phyloP scores from a whole-genome alignment of 2,888 invertebrate genomes.

The Keiferia lycopersicella region DNA sequence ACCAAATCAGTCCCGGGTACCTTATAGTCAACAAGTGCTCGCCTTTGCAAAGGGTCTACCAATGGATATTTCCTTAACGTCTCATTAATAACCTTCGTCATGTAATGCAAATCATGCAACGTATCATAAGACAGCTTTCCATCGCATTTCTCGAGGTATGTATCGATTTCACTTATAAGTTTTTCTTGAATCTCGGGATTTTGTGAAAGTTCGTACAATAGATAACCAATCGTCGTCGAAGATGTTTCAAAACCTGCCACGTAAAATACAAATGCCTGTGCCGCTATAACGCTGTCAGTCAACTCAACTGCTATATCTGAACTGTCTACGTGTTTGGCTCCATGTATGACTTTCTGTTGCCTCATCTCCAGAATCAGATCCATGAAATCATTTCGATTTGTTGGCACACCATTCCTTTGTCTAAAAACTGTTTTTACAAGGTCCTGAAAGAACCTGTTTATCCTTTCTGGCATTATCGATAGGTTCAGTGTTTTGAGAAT shows the following conservation, averaged over 20 bases:
- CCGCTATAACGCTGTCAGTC: constrained; percentile 45
- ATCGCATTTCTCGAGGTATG: constrained; percentile 43
- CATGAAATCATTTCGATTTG: constrained; percentile 54
- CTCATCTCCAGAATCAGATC: constrained; percentile 53
- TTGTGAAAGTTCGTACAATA: constrained; percentile 54
- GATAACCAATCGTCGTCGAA: constrained; percentile 54
- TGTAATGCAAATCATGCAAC: constrained; percentile 53
- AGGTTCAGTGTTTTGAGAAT: constrained; percentile 45
- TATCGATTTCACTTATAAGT: constrained; percentile 52
- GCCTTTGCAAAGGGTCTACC: constrained; percentile 53
- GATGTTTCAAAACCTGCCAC: constrained; percentile 66
- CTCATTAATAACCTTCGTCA: constrained; percentile 62
- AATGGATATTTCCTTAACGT: constrained; percentile 69
- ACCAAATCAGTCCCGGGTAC: constrained; percentile 50
- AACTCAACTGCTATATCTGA: constrained; percentile 35
- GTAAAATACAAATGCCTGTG: constrained; percentile 55
- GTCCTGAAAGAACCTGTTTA: constrained; percentile 42
- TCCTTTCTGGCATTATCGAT: constrained; percentile 41
- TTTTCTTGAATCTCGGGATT: constrained; percentile 54
- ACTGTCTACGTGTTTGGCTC: constrained; percentile 35
- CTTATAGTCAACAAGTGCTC: constrained; percentile 49
- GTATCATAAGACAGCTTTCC: constrained; percentile 53
- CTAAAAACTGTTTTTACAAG: constrained; percentile 42
- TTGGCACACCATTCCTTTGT: constrained; percentile 47
- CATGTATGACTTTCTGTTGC: constrained; percentile 41